Conservation (phyloP, 2,113 vertebrate species). For the Myotis davidii region DNA sequence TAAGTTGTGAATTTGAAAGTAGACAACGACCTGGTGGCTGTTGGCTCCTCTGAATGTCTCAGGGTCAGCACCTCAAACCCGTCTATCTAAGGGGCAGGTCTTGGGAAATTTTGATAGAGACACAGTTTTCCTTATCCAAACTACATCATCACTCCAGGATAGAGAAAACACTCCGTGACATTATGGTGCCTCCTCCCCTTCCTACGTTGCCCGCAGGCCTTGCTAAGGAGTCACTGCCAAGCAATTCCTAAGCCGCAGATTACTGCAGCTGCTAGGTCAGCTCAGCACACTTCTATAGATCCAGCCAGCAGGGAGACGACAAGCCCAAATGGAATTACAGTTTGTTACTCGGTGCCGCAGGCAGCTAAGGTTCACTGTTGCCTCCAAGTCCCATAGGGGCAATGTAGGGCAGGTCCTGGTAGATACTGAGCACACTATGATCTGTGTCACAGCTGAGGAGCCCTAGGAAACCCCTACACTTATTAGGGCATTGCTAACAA, state of each 20-base stretch:
- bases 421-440: background rate
- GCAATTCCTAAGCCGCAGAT: background rate
- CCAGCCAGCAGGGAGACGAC: background rate
- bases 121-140: background rate
- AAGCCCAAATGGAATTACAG: background rate
- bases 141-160: background rate
- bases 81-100: background rate
- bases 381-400: background rate
- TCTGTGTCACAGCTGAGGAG: background rate
- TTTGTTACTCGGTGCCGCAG: background rate
- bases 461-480: background rate
- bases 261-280: background rate
- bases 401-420: background rate
- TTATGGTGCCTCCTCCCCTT: background rate
- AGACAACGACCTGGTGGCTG: background rate
- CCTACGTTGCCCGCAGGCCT: background rate
- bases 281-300: background rate
- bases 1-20: background rate
- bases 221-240: background rate
- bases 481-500: background rate
- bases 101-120: background rate
- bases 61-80: background rate
- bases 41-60: background rate
- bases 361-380: background rate
- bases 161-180: background rate